Base-by-base conservation (phyloP, 1,140 invertebrate species). In the Pogonomyrmex barbatus region DNA sequence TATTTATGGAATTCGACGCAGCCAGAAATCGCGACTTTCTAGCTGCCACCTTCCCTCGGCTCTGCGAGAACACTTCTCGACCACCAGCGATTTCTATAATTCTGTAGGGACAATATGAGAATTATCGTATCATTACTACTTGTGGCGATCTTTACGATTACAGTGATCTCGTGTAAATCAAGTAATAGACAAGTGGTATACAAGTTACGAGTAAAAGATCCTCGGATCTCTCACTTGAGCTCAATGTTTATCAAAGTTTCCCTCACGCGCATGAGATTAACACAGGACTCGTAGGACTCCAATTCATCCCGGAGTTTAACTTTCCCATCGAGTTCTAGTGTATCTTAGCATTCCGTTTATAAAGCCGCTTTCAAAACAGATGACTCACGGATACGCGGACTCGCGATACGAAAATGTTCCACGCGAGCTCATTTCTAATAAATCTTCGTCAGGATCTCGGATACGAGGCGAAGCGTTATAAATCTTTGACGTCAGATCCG, bases 21-120 rank as follows among this genome's bases (percentile, higher is more conserved):
- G 96, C 96, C 87, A 95, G 95, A 91, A 96, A 96, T 62, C 97
- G 95, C 87, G 97, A 95, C 93, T 97, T 97, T 89, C 97, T 95
- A 73, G 96, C 96, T 67, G 97, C 97, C 63, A 95, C 94, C 95
- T 98, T 97, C 91, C 96, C 97, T 91, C 97, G 95, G 93, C 97
- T 98, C 93, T 98, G 97, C 52, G 97, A 98, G 94, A 97, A 98
- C 65, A 98, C 96, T 95, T 98, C 97, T 76, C 97, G 96, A 76
- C 98, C 98, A 88, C 98, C 98, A 60, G 97, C 98, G 93, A 98
- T 98, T 96, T 98, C 97, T 94, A 98, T 98, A 93, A 98, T 98
- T 94, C 97, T 97, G 94, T 93, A 96, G 93, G 3, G 77, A 30
- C 70, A 83, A 76, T 81, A 70, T 36, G 54, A 83, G 8, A 60